phyloP scores from a whole-genome alignment of 2,113 vertebrate genomes.

The Mesoclemmys tuberculata region DNA sequence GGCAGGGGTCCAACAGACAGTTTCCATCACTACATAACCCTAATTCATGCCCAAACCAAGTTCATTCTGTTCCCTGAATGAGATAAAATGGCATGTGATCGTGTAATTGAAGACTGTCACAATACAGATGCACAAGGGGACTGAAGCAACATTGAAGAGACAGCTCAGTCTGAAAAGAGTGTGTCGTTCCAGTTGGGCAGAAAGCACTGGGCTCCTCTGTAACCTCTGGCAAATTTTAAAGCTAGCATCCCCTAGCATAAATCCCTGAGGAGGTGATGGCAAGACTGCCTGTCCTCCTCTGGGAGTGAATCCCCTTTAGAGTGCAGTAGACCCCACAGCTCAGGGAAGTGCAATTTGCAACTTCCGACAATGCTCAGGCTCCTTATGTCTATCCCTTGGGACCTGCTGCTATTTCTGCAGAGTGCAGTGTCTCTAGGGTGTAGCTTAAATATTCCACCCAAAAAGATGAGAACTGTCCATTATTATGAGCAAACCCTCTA shows the following conservation, averaged over 20 bases:
- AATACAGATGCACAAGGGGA: background rate
- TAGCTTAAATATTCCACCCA: background rate
- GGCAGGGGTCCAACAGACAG: background rate
- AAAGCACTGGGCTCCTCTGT: too few species aligned
- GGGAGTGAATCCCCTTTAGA: background rate
- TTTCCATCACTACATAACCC: background rate
- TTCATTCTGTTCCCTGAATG: background rate
- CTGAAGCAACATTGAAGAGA: background rate
- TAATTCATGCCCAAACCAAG: background rate
- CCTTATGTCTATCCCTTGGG: background rate
- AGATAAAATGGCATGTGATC: background rate
- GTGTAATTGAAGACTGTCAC: background rate
- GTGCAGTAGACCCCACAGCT: accelerated
- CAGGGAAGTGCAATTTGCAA: background rate
- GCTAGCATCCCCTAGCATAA: background rate
- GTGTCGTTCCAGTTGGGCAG: background rate
- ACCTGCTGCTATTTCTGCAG: background rate
- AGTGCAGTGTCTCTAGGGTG: background rate
- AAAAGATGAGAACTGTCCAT: background rate
- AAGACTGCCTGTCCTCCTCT: background rate
- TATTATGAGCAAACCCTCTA: background rate
- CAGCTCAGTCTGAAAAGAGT: background rate
- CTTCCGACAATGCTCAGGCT: background rate
- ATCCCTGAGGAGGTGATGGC: background rate
- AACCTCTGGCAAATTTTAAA: background rate